Evolutionary conservation across 2,113 vertebrate species (phyloP).

Genomic region (Patagioenas fasciata): DNA sequence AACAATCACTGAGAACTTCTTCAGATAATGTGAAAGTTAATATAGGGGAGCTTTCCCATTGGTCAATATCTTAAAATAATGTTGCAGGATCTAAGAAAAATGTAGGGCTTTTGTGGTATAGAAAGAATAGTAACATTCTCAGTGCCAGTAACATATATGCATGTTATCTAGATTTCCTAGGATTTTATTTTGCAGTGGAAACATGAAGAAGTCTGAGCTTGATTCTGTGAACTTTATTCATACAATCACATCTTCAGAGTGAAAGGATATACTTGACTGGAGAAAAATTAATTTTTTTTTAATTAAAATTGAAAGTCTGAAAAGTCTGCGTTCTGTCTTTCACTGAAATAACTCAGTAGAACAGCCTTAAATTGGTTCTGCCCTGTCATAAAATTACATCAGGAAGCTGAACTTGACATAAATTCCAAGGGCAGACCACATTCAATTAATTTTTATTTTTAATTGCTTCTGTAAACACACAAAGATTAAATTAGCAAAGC

Average conservation of each 20-base stretch:
- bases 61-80: not conserved
- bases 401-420: not conserved
- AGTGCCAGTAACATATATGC: not conserved
- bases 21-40: not conserved
- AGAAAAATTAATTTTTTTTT: not conserved
- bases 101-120: not conserved
- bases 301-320: not conserved
- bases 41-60: not conserved
- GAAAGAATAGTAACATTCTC: not conserved
- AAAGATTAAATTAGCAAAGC: slow-evolving; percentile 27
- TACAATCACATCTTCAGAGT: not conserved
- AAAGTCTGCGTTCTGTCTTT: not conserved
- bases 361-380: not conserved
- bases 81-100: not conserved
- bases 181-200: not conserved
- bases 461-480: slow-evolving; percentile 20
- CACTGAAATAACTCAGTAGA: not conserved
- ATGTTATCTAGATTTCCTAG: not conserved
- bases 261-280: not conserved
- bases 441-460: slow-evolving; percentile 32
- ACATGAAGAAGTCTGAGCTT: not conserved
- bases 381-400: not conserved
- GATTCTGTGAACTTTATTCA: not conserved
- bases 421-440: not conserved
- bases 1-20: not conserved